Evolutionary conservation across 2,113 vertebrate genomes (phyloP).

Genomic region (Myotis yumanensis): DNA sequence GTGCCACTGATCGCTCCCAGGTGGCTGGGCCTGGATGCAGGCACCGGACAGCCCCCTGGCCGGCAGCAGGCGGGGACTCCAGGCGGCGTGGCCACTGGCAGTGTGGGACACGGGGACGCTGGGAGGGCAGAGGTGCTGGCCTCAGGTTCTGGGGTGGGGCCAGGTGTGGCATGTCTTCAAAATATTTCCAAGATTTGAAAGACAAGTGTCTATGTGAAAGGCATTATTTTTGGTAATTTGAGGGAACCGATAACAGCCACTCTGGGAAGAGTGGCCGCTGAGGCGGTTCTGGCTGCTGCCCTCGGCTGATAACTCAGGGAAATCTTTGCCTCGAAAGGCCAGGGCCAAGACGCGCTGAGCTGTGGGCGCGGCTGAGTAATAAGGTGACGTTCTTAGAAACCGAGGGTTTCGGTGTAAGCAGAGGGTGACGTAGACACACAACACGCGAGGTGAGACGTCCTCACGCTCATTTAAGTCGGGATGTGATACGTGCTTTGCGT

Average conservation of each 20-base stretch:
- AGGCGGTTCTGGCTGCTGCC: rapidly evolving
- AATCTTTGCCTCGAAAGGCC: neutral
- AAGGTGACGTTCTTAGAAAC: neutral
- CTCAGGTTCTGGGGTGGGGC: neutral
- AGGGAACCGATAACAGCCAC: rapidly evolving
- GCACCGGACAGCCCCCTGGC: neutral
- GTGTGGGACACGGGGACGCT: neutral
- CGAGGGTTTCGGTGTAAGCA: neutral
- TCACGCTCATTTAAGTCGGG: rapidly evolving
- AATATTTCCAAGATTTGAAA: neutral
- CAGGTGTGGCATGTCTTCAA: neutral
- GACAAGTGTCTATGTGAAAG: neutral
- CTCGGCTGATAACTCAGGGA: neutral
- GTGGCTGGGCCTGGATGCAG: neutral
- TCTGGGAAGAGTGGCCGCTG: rapidly evolving
- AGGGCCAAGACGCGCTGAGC: neutral
- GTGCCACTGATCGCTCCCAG: neutral
- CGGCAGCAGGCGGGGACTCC: neutral
- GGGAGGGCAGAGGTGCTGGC: rapidly evolving
- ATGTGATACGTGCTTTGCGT: neutral
- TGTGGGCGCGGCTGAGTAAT: neutral
- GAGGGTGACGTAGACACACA: rapidly evolving
- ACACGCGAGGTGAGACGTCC: rapidly evolving
- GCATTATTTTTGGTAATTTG: neutral
- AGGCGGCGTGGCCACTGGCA: neutral